These are phyloP conservation scores for Alosa sapidissima DNA, from an alignment of 2,797 vertebrate genomes.

Conservation along the genomic window DNA sequence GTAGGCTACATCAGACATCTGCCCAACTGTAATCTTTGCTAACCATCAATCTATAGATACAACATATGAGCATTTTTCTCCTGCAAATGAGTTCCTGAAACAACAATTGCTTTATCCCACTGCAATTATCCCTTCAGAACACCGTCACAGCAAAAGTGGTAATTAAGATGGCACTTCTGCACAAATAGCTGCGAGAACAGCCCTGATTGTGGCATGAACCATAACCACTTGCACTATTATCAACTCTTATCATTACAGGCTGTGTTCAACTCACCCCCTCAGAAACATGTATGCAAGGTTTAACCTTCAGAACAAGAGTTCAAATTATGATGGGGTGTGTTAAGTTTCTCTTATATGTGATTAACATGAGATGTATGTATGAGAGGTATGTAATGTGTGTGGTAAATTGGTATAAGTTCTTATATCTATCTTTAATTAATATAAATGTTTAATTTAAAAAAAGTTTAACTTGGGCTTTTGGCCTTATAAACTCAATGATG, in stretches of 20 bases:
- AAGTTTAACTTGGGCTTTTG: background rate
- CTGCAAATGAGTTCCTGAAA: constrained; percentile 60
- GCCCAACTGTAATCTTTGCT: background rate
- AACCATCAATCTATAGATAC: background rate
- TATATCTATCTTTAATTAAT: background rate
- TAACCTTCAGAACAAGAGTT: background rate
- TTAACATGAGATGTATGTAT: background rate
- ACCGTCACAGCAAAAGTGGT: constrained; percentile 63
- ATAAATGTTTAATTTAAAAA: background rate
- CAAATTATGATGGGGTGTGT: background rate
- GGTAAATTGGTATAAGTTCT: background rate
- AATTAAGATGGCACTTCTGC: constrained; percentile 56
- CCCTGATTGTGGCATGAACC: constrained; percentile 5
- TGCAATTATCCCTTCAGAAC: constrained; percentile 69
- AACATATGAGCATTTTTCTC: constrained; percentile 25
- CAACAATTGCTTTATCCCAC: constrained; percentile 63
- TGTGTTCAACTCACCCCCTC: background rate
- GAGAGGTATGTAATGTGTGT: no score
- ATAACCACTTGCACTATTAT: constrained; percentile 3
- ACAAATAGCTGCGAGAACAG: background rate
- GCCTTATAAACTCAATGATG: background rate
- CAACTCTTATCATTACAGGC: constrained; percentile 16
- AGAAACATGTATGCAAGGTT: background rate
- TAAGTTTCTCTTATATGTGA: background rate
- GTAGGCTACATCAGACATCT: background rate